These are phyloP conservation scores for Pao palembangensis DNA, from an alignment of 2,113 vertebrate species.

Conservation along the genomic window DNA sequence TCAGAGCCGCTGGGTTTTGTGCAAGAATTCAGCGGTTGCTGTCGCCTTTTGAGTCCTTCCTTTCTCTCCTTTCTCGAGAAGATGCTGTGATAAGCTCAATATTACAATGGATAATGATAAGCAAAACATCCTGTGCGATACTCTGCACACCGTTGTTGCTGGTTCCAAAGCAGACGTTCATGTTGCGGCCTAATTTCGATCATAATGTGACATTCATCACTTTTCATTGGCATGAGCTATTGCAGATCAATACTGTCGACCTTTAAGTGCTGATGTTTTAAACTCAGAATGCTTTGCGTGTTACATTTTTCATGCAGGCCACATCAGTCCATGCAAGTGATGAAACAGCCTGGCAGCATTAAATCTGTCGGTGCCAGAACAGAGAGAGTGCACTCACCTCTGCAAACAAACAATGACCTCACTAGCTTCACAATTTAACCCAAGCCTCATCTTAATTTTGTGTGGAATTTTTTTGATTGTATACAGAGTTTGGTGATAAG, in stretches of 20 bases:
- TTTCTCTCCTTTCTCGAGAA: conserved; percentile 23
- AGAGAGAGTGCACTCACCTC: conserved; percentile 11
- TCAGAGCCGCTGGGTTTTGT: conserved; percentile 14
- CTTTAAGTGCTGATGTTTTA: background rate
- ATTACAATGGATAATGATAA: background rate
- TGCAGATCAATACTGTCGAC: background rate
- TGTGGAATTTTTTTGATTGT: conserved; percentile 42
- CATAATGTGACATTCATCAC: background rate
- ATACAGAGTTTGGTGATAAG: conserved; percentile 49
- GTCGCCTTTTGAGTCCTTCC: conserved; percentile 13
- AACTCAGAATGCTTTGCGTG: conserved; percentile 6
- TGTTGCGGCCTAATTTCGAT: too few relatives aligned
- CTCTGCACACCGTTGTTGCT: background rate
- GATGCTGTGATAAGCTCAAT: conserved; percentile 11
- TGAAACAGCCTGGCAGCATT: conserved; percentile 25
- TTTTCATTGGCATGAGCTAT: background rate
- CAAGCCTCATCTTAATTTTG: conserved; percentile 51
- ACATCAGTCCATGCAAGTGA: conserved; percentile 6
- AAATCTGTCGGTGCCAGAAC: conserved; percentile 26
- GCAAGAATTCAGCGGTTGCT: background rate
- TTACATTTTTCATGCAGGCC: conserved; percentile 14
- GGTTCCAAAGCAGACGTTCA: background rate
- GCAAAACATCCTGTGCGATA: conserved; percentile 2
- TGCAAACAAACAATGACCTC: conserved; percentile 40
- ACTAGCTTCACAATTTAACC: conserved; percentile 40